Evolutionary conservation across 2,113 vertebrate species (phyloP).

Genomic region (Microcebus tavaratra): DNA sequence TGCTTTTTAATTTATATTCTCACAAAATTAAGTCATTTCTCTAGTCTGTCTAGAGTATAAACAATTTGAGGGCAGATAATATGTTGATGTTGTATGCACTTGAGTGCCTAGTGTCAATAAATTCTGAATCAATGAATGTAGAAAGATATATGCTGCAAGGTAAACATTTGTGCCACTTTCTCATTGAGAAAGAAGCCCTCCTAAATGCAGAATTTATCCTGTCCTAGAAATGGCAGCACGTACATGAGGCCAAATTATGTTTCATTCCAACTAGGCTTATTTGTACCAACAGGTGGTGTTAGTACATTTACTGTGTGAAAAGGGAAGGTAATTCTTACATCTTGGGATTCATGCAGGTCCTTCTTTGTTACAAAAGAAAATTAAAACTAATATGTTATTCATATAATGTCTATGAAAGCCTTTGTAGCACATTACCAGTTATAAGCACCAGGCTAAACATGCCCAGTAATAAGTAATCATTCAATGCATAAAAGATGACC

Average conservation of each 20-base stretch:
- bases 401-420: neutral
- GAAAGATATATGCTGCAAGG: neutral
- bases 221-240: neutral
- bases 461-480: constrained; percentile 16
- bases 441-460: neutral
- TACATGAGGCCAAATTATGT: neutral
- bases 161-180: neutral
- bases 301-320: neutral
- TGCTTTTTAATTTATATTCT: neutral
- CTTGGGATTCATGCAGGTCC: neutral
- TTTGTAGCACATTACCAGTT: neutral
- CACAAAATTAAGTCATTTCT: neutral
- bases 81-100: neutral
- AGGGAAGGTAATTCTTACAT: neutral
- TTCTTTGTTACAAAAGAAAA: constrained; percentile 36
- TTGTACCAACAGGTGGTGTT: neutral
- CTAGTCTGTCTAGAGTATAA: neutral
- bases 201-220: neutral
- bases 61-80: neutral
- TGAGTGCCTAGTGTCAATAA: neutral
- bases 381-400: neutral
- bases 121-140: neutral
- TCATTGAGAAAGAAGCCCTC: neutral
- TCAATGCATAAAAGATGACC: constrained; percentile 48
- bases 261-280: neutral